A percentile compares a stretch with the other conserved stretches of the same genome.
These are phyloP conservation scores for Strix aluco DNA, from an alignment of 2,113 vertebrate species.

Conservation along the genomic window DNA sequence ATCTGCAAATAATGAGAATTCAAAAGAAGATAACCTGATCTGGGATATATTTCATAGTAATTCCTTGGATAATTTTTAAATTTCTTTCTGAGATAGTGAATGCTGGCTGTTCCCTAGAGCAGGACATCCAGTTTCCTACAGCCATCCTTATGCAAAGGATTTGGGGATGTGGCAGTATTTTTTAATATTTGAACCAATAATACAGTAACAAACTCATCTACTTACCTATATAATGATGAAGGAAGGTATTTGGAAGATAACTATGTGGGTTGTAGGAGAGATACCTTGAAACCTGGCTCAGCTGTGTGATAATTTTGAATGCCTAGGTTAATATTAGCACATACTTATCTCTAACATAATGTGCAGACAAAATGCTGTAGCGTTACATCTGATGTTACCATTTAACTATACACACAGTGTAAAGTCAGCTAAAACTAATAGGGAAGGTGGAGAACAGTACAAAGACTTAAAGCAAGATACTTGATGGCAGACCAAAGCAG, in stretches of 20 bases:
- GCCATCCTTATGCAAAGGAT: rapidly evolving
- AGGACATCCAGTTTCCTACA: not conserved
- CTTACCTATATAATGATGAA: not conserved
- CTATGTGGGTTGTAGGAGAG: not conserved
- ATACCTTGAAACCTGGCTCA: not conserved
- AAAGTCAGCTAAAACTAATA: not conserved
- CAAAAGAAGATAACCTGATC: not conserved
- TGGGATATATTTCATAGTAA: not conserved
- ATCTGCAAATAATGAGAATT: not conserved
- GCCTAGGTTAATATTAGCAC: not conserved
- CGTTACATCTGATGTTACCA: not conserved
- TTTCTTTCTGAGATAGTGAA: not conserved
- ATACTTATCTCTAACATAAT: not conserved
- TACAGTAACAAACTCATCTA: not conserved
- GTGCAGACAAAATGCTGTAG: not conserved
- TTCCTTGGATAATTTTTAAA: not conserved
- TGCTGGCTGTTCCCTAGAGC: not conserved
- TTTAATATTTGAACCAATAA: not conserved
- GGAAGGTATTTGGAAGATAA: not conserved
- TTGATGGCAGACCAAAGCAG: not conserved
- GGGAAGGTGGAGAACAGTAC: not conserved
- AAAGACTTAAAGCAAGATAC: not conserved
- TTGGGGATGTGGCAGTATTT: not conserved
- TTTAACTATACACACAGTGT: not conserved
- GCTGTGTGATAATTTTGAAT: not conserved